phyloP scores from a whole-genome alignment of 1,140 invertebrate genomes.

The Trichoplusia ni region DNA sequence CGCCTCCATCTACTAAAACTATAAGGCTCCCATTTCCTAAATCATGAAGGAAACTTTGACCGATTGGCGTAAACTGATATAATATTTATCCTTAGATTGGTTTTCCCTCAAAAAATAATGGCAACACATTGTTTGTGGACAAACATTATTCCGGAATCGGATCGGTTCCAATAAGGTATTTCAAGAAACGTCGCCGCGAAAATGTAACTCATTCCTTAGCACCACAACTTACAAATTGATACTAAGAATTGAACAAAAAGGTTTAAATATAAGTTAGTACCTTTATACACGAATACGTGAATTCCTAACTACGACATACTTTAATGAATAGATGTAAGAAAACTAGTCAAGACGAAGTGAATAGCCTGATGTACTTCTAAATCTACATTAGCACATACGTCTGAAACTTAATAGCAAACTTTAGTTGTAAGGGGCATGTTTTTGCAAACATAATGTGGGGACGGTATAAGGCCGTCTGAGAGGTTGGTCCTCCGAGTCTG shows the following conservation, averaged over 20 bases:
- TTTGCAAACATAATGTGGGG: conserved; percentile 27
- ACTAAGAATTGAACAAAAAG: background rate
- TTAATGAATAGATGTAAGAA: too few relatives aligned
- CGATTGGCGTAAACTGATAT: conserved; percentile 44
- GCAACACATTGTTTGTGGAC: conserved; percentile 43
- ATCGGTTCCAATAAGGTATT: conserved; percentile 37
- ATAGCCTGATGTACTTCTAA: conserved; percentile 2
- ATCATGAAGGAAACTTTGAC: conserved; percentile 37
- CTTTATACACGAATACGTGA: too few relatives aligned
- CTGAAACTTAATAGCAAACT: conserved; percentile 19
- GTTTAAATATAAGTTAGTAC: too few relatives aligned
- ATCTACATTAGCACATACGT: background rate
- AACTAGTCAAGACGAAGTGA: too few relatives aligned
- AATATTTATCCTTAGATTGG: conserved; percentile 48
- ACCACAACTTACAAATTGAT: too few relatives aligned
- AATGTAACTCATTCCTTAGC: background rate
- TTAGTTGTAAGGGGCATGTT: conserved; percentile 23
- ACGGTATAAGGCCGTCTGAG: conserved; percentile 34
- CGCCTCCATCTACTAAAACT: conserved; percentile 27
- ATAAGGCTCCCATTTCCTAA: conserved; percentile 31
- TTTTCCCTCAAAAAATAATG: conserved; percentile 42
- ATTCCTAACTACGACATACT: too few relatives aligned
- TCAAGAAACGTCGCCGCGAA: background rate
- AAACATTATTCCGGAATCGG: conserved; percentile 42
- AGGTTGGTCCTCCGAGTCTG: conserved; percentile 55